A percentile compares a stretch with the other conserved stretches of the same genome.
phyloP scores from a whole-genome alignment of 1,140 invertebrate species.

The Wiebesia pumilae region DNA sequence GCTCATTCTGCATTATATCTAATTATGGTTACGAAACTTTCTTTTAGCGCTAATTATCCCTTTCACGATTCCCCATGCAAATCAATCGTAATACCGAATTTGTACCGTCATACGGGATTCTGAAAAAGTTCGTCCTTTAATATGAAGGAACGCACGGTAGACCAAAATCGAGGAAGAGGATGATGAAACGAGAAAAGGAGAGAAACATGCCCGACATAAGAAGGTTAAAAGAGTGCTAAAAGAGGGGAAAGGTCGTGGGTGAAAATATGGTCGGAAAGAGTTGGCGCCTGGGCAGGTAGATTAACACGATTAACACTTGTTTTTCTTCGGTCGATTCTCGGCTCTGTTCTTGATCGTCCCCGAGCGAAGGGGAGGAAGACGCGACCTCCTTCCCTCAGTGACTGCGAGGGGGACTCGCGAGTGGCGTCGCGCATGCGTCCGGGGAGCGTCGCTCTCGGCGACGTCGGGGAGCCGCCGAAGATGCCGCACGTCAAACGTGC shows the following conservation, averaged over 20 bases:
- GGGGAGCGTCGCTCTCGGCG: not conserved
- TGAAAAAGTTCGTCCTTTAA: too few relatives aligned
- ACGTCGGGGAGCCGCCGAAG: conserved; percentile 54
- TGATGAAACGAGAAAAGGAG: not conserved
- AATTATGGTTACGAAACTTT: too few relatives aligned
- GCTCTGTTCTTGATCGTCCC: not conserved
- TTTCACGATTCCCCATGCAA: too few relatives aligned
- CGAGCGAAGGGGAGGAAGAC: not conserved
- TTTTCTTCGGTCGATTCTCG: conserved; percentile 28
- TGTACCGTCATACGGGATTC: too few relatives aligned
- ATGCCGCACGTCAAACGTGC: conserved; percentile 69
- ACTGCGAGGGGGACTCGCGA: not conserved
- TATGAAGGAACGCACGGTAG: too few relatives aligned
- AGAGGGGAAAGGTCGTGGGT: conserved; percentile 62
- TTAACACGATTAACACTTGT: not conserved
- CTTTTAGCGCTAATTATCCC: too few relatives aligned
- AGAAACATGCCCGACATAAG: too few relatives aligned
- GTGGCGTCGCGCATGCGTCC: not conserved
- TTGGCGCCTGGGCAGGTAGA: not conserved
- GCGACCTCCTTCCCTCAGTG: conserved; percentile 17
- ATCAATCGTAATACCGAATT: too few relatives aligned
- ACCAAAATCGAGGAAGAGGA: not conserved
- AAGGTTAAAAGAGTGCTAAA: conserved; percentile 27
- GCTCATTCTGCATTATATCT: too few relatives aligned
- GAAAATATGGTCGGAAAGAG: not conserved